Evolutionary conservation across 1,140 invertebrate genomes (phyloP).

Genomic region (Tetramorium simillimum): DNA sequence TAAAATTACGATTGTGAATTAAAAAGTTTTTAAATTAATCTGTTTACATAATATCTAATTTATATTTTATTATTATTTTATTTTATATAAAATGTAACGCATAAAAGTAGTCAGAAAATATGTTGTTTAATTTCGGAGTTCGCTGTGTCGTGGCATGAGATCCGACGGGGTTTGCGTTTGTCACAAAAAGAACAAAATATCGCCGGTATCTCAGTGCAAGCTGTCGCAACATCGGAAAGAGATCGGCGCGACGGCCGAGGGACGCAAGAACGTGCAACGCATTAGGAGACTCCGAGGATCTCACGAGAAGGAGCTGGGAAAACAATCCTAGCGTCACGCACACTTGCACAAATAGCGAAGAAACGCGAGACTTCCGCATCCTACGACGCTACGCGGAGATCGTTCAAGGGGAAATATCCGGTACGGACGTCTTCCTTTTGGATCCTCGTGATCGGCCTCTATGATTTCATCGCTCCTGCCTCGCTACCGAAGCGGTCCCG

Average conservation of each 20-base stretch:
- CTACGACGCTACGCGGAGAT: not conserved
- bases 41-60: not conserved
- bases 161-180: conserved; percentile 38
- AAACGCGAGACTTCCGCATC: conserved; percentile 74
- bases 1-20: conserved; percentile 11
- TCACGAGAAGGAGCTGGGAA: conserved; percentile 61
- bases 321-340: conserved; percentile 72
- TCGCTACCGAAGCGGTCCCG: not conserved
- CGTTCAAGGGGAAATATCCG: conserved; percentile 33
- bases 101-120: not conserved
- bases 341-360: conserved; percentile 77
- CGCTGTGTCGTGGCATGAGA: conserved; percentile 25
- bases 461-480: conserved; percentile 32
- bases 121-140: conserved; percentile 17
- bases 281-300: conserved; percentile 60
- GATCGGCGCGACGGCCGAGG: conserved; percentile 56
- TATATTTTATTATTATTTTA: not conserved
- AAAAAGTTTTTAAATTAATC: not conserved
- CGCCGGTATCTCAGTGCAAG: conserved; percentile 16
- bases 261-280: conserved; percentile 60
- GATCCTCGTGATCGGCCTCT: not conserved
- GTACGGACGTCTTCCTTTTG: conserved; percentile 47
- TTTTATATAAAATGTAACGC: not conserved
- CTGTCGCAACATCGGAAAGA: conserved; percentile 64
- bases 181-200: conserved; percentile 30